Evolutionary conservation across 2,888 invertebrate species (phyloP), one percentile per base, ranked within the genome.

Genomic region (Eudemis profundana): DNA sequence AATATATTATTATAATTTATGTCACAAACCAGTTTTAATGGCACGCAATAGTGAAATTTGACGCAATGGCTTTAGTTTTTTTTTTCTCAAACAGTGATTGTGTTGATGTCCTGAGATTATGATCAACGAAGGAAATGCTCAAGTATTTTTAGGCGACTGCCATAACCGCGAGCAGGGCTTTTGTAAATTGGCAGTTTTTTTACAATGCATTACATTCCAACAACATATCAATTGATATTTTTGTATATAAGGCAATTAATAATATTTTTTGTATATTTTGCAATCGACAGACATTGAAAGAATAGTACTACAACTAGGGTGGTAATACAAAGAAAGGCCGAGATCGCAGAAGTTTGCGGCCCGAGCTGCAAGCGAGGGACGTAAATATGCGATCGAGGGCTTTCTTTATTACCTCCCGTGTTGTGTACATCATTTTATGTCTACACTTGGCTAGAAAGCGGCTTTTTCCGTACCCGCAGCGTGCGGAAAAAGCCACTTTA

Each of bases 111-210:
- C 84, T 78, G 77, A 84, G 77, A 81, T 84, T 82, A 76, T 78
- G 69, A 78, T 81, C 82, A 83, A 85, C 83, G 84, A 86, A 85
- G 73, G 80, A 85, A 87, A 86, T 91, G 92, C 92, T 92, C 92
- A 92, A 90, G 79, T 89, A 87, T 83, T 86, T 83, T 87, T 85
- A 90, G 89, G 89, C 90, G 77, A 85, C 83, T 85, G 90, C 89
- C 89, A 89, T 89, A 89, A 77, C 75, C 70, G 73, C 78, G 81
- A 74, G 76, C 81, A 81, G 82, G 80, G 81, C 83, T 79, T 69
- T 72, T 69, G 72, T 70, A 73, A 73, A 74, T 72, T 72, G 67
- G 54, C 60, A 64, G 68, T 69, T 68, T 69, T 70, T 68, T 70
- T 70, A 75, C 67, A 65, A 65, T 60, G 40, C 60, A 47, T 66